Percentiles rank a stretch among this genome's conserved stretches.
These are phyloP conservation scores for Sakesphorus luctuosus DNA, from an alignment of 2,113 vertebrate genomes.

Conservation along the genomic window DNA sequence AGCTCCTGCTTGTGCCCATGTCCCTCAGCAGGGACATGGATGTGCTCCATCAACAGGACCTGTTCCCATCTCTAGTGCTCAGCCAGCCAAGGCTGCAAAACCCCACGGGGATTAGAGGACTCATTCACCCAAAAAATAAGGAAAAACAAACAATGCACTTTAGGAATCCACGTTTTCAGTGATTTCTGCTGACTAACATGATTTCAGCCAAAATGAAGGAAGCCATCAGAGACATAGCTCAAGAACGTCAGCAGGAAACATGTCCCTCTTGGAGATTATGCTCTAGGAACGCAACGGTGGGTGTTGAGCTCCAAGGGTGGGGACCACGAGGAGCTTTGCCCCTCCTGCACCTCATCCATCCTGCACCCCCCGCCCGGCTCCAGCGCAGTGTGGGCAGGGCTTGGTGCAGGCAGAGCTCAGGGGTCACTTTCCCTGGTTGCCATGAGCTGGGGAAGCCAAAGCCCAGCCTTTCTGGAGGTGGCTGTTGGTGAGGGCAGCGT, in stretches of 20 bases:
- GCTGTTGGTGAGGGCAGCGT: neutral
- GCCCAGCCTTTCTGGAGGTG: neutral
- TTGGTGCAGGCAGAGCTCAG: neutral
- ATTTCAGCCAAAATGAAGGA: neutral
- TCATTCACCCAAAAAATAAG: neutral
- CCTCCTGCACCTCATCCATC: neutral
- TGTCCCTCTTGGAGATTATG: neutral
- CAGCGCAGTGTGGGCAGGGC: neutral
- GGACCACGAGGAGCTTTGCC: fast-evolving
- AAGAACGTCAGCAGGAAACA: fast-evolving
- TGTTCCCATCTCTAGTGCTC: fast-evolving
- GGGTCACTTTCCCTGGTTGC: neutral
- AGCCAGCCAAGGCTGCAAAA: neutral
- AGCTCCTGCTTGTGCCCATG: neutral
- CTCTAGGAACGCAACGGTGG: fast-evolving
- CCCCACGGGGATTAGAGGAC: fast-evolving
- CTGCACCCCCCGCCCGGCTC: fast-evolving
- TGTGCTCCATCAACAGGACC: neutral
- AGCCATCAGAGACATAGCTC: fast-evolving
- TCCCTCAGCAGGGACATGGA: neutral
- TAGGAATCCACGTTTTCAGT: neutral
- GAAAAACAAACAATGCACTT: neutral
- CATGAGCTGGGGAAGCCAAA: neutral
- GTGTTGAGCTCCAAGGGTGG: neutral
- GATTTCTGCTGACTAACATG: neutral